Base-by-base conservation (phyloP, 2,888 invertebrate species). In the Acanthococcus lagerstroemiae region DNA sequence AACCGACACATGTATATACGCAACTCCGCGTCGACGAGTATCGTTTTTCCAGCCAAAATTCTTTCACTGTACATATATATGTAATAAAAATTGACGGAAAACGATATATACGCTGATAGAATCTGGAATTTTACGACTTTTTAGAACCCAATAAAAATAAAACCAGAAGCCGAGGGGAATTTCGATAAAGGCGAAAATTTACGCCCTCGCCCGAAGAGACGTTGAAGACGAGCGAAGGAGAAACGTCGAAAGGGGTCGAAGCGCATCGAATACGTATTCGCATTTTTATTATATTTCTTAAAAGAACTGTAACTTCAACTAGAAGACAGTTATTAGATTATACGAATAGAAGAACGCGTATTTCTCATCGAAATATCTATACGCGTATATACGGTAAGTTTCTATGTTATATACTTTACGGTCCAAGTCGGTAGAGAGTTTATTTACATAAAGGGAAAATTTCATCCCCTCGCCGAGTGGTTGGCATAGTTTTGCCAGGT, bases 81-180 rank as follows among this genome's bases (percentile, higher is more conserved):
- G 48, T 46, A 26, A 60, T 60, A 60, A 60, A 60, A 46, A 60
- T 60, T 60, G 60, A 60, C 60, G 46, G 48, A 48, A 60, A 46
- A 46, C 60, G 60, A 60, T 60, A 60, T 48, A 48, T 46, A 60
- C 60, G 60, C 27, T 60, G 60, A 60, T 60, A 60, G 60, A 60
- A 60, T 60, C 46, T 26, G 46, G 60, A 60, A 60, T 60, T 60
- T 60, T 60, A 60, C 60, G 60, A 60, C 60, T 60, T 60, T 60
- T 60, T 60, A 60, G 60, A 60, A 60, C 60, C 46, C 48, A 60
- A 60, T 60, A 60, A 60, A 60, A 60, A 45, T 60, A 60, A 60
- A 60, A 46, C 60, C 46, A 26, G 19, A 17, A 60, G 60, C 60
- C 48, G 60, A 60, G 60, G 60, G 45, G 60, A 60, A 60, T 60